Evolutionary conservation across 2,888 invertebrate genomes (phyloP).

Genomic region (Brachyopa scutellaris): DNA sequence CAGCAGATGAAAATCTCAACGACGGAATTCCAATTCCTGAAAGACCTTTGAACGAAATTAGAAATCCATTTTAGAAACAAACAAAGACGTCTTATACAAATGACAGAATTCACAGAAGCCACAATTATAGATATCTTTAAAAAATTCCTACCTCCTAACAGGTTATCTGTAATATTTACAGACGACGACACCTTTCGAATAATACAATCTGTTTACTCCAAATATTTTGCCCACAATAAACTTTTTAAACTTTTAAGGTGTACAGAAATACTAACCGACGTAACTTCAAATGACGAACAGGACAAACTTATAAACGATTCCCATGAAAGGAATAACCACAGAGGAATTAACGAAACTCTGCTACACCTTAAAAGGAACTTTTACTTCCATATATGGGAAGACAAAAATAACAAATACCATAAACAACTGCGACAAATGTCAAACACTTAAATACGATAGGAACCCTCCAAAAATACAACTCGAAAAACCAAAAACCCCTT

Average conservation of each 20-base stretch:
- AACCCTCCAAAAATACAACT: not conserved
- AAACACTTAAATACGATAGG: not conserved
- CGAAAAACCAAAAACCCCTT: not conserved
- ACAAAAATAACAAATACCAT: not conserved
- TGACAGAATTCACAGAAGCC: not conserved
- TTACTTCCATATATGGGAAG: not conserved
- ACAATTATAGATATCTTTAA: constrained; percentile 32
- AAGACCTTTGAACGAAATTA: no score
- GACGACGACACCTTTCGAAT: constrained; percentile 26
- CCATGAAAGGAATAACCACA: constrained; percentile 53
- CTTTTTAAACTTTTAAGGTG: not conserved
- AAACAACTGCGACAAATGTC: not conserved
- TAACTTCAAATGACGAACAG: constrained; percentile 42
- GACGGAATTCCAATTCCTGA: no score
- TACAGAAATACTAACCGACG: not conserved
- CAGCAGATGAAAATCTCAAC: no score
- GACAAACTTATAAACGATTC: constrained; percentile 47
- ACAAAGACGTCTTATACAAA: not conserved
- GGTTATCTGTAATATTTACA: constrained; percentile 19
- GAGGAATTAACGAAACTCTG: constrained; percentile 53
- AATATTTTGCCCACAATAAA: constrained; percentile 19
- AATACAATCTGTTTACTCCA: not conserved
- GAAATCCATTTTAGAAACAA: constrained; percentile 6
- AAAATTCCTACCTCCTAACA: constrained; percentile 22
- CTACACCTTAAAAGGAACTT: not conserved